Conservation (phyloP, 1,140 invertebrate genomes). For the Drosophila elegans region DNA sequence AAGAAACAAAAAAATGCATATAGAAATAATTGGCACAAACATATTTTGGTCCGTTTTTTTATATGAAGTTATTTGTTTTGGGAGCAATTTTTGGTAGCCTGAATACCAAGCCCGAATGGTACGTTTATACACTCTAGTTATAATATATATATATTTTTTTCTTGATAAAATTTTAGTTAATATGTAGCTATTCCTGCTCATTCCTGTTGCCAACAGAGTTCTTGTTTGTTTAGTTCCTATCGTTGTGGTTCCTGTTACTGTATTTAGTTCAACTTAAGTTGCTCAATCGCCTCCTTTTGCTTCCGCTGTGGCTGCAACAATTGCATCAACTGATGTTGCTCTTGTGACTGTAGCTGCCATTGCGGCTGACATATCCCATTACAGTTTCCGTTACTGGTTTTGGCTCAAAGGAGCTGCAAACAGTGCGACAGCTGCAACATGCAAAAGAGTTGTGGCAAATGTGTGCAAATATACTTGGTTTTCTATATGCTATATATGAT, state of each 20-base stretch:
- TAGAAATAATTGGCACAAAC: too few relatives aligned
- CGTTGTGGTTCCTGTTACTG: slow-evolving; percentile 12
- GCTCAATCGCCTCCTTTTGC: slow-evolving; percentile 19
- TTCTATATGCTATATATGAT: not conserved
- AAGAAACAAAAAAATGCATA: too few relatives aligned
- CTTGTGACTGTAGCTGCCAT: slow-evolving; percentile 17
- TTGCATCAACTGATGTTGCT: slow-evolving; percentile 17
- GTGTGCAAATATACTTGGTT: not conserved
- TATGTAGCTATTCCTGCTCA: too few relatives aligned
- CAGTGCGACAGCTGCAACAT: slow-evolving; percentile 18
- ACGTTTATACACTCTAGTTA: too few relatives aligned
- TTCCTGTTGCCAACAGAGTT: not conserved
- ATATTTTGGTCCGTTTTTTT: too few relatives aligned
- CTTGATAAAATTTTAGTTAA: too few relatives aligned
- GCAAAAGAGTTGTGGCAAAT: slow-evolving; percentile 11
- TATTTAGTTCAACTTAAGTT: slow-evolving; percentile 4
- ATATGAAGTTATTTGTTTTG: too few relatives aligned
- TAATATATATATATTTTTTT: too few relatives aligned
- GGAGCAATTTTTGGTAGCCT: too few relatives aligned
- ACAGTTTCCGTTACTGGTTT: slow-evolving; percentile 50
- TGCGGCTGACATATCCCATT: slow-evolving; percentile 53
- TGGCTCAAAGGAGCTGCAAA: slow-evolving; percentile 13
- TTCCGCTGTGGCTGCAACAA: slow-evolving; percentile 21
- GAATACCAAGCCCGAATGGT: too few relatives aligned
- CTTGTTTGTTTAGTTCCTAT: slow-evolving; percentile 11